Percentiles rank a stretch among this genome's conserved stretches.
phyloP scores from a whole-genome alignment of 2,797 vertebrate species.

The Myotis findleyi region DNA sequence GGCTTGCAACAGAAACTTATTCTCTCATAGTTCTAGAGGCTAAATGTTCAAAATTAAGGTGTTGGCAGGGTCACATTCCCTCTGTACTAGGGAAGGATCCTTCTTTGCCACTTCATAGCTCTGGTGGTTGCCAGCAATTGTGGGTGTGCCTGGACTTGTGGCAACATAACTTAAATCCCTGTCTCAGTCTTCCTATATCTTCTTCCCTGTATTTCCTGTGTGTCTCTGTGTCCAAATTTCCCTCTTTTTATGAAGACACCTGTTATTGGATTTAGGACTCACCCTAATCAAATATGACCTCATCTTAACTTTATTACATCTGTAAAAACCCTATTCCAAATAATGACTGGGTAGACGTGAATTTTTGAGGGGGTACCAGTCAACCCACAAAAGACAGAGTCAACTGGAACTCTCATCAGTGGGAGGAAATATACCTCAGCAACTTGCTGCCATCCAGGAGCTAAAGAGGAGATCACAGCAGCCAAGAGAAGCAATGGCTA shows the following conservation, averaged over 20 bases:
- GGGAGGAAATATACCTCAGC: not conserved
- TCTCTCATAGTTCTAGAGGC: not conserved
- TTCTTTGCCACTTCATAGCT: not conserved
- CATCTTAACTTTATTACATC: not conserved
- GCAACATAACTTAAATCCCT: not conserved
- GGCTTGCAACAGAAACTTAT: not conserved
- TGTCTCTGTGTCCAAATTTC: not conserved
- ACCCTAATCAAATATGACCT: not conserved
- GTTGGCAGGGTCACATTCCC: not conserved
- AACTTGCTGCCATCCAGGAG: not conserved
- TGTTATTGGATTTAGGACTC: not conserved
- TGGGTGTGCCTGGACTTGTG: not conserved
- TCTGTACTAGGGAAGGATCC: not conserved
- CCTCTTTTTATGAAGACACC: not conserved
- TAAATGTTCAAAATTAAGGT: not conserved
- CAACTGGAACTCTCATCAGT: not conserved
- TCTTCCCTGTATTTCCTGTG: not conserved
- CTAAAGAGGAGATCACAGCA: not conserved
- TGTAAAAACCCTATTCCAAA: not conserved
- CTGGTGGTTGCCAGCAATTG: not conserved
- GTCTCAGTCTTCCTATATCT: not conserved
- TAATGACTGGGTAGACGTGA: not conserved
- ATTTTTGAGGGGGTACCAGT: not conserved
- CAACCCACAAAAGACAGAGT: not conserved
- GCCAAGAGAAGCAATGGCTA: not conserved